phyloP scores from a whole-genome alignment of 2,797 vertebrate species.

The Potorous gilbertii region DNA sequence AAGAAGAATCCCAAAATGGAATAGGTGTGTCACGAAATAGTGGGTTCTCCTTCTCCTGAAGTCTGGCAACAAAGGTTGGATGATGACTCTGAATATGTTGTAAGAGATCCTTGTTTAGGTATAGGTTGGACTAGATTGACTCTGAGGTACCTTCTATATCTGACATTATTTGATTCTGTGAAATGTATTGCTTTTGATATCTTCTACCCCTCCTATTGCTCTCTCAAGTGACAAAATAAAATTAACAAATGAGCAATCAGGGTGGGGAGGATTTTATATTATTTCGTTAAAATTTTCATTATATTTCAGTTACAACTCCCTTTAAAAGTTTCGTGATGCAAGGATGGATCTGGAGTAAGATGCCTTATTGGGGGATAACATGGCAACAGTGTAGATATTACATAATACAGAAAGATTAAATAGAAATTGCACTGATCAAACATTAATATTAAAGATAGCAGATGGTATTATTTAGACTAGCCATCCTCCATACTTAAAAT shows the following conservation, averaged over 20 bases:
- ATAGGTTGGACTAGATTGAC: not conserved
- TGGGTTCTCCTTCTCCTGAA: not conserved
- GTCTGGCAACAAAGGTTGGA: not conserved
- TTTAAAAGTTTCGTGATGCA: not conserved
- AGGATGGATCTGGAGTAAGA: not conserved
- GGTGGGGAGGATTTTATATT: not conserved
- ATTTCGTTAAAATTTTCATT: not conserved
- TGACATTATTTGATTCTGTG: not conserved
- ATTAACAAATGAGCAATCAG: not conserved
- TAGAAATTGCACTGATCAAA: not conserved
- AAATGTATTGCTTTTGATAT: not conserved
- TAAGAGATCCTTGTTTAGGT: not conserved
- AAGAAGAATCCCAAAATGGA: not conserved
- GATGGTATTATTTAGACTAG: not conserved
- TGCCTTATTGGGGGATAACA: not conserved
- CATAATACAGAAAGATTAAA: not conserved
- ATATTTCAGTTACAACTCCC: not conserved
- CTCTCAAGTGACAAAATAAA: not conserved
- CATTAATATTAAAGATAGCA: slow-evolving; percentile 15
- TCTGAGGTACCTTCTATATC: not conserved
- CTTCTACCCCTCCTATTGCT: not conserved
- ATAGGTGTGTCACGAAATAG: not conserved
- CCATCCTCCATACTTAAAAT: slow-evolving; percentile 34
- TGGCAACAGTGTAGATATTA: not conserved
- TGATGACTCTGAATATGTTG: not conserved